Conservation (phyloP, 2,797 vertebrate genomes). For the Myotis daubentonii region DNA sequence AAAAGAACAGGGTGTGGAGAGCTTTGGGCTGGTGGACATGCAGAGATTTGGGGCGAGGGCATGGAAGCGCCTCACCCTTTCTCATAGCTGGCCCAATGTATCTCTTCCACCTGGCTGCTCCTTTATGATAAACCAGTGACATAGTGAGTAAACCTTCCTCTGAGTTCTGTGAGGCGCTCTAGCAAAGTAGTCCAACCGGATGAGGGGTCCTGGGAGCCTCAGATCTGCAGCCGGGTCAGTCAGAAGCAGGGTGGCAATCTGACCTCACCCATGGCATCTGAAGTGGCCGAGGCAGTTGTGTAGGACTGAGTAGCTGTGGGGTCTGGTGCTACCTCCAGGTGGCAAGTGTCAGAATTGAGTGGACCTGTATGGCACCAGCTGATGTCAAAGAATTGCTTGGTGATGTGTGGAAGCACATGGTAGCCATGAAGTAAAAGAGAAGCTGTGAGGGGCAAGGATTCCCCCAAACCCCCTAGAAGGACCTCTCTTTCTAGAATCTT, state of each 20-base stretch:
- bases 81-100: not conserved
- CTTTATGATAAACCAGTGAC: not conserved
- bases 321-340: not conserved
- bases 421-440: not conserved
- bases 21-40: accelerated
- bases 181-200: not conserved
- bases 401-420: not conserved
- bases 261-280: not conserved
- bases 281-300: too few species aligned
- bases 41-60: not conserved
- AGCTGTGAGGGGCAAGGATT: not conserved
- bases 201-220: not conserved
- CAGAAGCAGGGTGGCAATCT: not conserved
- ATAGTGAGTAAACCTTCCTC: not conserved
- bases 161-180: not conserved
- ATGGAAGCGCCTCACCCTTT: not conserved
- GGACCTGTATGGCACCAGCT: not conserved
- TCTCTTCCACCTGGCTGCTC: not conserved
- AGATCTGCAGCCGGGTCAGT: not conserved
- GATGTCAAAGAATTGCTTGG: not conserved
- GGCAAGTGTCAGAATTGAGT: not conserved
- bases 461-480: not conserved
- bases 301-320: not conserved
- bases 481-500: not conserved
- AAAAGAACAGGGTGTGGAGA: not conserved